Evolutionary conservation across 1,140 invertebrate species (phyloP), one percentile per base, ranked within the genome.

Genomic region (Temnothorax nylanderi): DNA sequence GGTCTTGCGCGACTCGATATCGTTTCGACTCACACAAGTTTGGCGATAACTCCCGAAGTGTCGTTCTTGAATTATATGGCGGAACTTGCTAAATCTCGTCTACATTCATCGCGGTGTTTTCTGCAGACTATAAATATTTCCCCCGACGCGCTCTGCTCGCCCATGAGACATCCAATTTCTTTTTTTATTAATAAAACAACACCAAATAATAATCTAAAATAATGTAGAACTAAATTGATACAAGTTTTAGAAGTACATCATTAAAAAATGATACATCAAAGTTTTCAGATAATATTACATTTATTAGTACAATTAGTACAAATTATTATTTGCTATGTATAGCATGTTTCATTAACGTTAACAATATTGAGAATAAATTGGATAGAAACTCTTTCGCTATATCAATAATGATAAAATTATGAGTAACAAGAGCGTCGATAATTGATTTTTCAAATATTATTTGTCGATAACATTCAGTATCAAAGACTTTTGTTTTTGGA

Each of bases 101-200:
- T 51, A 84, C 56, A 84, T 84, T 84, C 51, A 82, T 82, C 80
- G 78, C 51, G 21, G 13, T 58, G 54, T 82, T 74, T 82, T 82
- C 69, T 32, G 67, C 67, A 44, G 11, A 82, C 34, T 51, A 82
- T 74, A 34, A 74, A 82, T 82, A 67, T 74, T 49, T 10, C 2
- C 64, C 49, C 49, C 10, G 10, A 44, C 47, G 1, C n/a, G 32
- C n/a, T 49, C 21, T 26, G 26, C 21, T 49, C 37, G 2, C 11
- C 18, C 1, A 18, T 21, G 51, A 21, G 10, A 37, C 21, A 41
- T 69, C 0, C 13, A 26, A 54, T 81, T 49, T 26, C 10, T 10
- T 65, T 18, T 11, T 16, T 21, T 21, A 10, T 21, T 21, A n/a
- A 21, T 67, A 34, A 4, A 26, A 16, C 0, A 26, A 37, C 11